Conservation (phyloP, 1,140 invertebrate species). For the Dendrolimus kikuchii region DNA sequence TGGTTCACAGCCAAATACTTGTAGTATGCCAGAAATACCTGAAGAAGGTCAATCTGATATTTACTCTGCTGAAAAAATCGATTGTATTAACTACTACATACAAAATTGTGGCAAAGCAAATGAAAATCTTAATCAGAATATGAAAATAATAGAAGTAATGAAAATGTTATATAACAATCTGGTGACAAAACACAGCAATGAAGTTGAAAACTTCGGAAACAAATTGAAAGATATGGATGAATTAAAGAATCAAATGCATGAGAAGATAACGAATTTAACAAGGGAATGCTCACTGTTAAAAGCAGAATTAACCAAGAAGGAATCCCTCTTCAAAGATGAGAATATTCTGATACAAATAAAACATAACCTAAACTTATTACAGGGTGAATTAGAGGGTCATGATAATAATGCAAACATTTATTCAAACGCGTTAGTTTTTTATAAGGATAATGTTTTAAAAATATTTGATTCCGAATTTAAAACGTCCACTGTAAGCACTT, state of each 20-base stretch:
- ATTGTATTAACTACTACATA: conserved; percentile 46
- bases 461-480: conserved; percentile 40
- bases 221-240: conserved; percentile 48
- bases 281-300: conserved; percentile 22
- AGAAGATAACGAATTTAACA: conserved; percentile 21
- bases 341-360: conserved; percentile 22
- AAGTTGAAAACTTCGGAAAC: conserved; percentile 51
- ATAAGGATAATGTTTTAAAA: conserved; percentile 39
- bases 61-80: conserved; percentile 40
- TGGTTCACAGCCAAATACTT: conserved; percentile 18
- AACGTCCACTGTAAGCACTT: conserved; percentile 23
- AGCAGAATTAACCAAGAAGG: conserved; percentile 28
- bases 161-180: conserved; percentile 46
- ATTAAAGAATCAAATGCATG: conserved; percentile 30
- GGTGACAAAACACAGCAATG: conserved; percentile 38
- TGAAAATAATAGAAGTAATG: conserved; percentile 55
- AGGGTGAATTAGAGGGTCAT: conserved; percentile 9
- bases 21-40: conserved; percentile 24
- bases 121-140: conserved; percentile 26
- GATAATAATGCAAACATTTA: conserved; percentile 12
- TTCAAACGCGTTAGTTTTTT: conserved; percentile 19
- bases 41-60: conserved; percentile 27
- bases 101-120: conserved; percentile 33
- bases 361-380: conserved; percentile 16
- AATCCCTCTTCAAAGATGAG: conserved; percentile 21